Evolutionary conservation across 2,888 invertebrate species (phyloP).

Genomic region (Orchestes rusci): DNA sequence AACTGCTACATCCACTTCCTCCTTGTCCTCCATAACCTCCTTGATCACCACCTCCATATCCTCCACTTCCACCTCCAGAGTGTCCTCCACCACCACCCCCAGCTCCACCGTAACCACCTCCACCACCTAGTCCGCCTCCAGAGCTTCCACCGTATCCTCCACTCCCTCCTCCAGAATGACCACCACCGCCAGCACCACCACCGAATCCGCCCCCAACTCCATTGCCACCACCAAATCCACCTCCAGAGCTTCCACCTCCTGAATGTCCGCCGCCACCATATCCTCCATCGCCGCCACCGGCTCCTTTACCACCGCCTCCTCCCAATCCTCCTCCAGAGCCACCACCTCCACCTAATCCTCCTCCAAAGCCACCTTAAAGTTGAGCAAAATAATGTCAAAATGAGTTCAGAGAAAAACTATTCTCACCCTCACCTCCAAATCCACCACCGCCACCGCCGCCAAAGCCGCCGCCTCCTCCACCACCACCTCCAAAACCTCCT

Average conservation of each 20-base stretch:
- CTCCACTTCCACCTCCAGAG: conserved; percentile 29
- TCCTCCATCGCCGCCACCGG: background rate
- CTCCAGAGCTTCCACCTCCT: background rate
- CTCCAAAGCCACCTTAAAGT: too few relatives aligned
- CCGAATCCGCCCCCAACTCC: background rate
- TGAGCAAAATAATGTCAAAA: too few relatives aligned
- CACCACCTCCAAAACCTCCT: background rate
- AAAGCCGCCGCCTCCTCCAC: conserved; percentile 1
- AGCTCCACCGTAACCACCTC: background rate
- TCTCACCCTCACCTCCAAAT: too few relatives aligned
- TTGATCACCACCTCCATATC: conserved; percentile 2
- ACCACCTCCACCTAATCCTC: too few relatives aligned
- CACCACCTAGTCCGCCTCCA: background rate
- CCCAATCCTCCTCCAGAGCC: too few relatives aligned
- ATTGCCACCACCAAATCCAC: background rate
- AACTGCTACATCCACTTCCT: background rate
- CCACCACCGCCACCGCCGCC: too few relatives aligned
- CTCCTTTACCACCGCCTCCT: background rate
- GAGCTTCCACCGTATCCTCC: background rate
- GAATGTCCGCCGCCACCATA: background rate
- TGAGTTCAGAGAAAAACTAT: too few relatives aligned
- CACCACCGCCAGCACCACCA: background rate
- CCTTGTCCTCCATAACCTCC: conserved; percentile 1
- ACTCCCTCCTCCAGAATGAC: background rate
- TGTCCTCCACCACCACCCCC: conserved; percentile 33